A percentile compares a stretch with the other conserved stretches of the same genome.
Evolutionary conservation across 2,797 vertebrate species (phyloP).

Genomic region (Smutsia temminckii): DNA sequence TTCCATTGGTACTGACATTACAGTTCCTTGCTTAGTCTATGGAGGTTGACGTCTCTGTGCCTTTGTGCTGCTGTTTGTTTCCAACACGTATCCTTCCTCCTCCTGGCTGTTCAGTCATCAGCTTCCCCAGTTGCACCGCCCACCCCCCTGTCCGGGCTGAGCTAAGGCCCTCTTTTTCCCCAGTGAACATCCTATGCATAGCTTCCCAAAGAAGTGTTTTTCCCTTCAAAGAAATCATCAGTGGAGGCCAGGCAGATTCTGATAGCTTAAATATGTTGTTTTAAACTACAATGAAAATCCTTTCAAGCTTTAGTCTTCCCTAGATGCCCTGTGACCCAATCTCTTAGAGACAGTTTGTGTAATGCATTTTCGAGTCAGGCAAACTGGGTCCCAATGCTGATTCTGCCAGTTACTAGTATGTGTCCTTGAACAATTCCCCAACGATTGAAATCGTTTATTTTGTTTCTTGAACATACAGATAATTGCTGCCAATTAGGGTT

Average conservation of each 20-base stretch:
- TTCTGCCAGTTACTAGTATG: background rate
- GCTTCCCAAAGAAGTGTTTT: background rate
- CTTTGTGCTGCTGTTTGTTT: accelerated
- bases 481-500: background rate
- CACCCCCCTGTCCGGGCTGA: too few relatives aligned
- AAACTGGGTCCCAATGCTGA: background rate
- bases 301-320: background rate
- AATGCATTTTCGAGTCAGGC: background rate
- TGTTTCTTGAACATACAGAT: background rate
- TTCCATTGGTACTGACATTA: background rate
- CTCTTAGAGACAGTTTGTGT: background rate
- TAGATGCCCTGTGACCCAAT: background rate
- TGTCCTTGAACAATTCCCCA: background rate
- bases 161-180: background rate
- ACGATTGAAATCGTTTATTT: background rate
- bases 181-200: background rate
- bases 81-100: background rate
- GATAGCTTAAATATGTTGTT: background rate
- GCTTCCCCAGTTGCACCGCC: background rate
- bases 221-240: background rate
- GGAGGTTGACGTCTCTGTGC: background rate
- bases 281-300: background rate
- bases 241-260: background rate
- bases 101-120: too few relatives aligned
- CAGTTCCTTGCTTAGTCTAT: accelerated